phyloP scores from a whole-genome alignment of 2,888 invertebrate species.

The Agrypnus murinus region DNA sequence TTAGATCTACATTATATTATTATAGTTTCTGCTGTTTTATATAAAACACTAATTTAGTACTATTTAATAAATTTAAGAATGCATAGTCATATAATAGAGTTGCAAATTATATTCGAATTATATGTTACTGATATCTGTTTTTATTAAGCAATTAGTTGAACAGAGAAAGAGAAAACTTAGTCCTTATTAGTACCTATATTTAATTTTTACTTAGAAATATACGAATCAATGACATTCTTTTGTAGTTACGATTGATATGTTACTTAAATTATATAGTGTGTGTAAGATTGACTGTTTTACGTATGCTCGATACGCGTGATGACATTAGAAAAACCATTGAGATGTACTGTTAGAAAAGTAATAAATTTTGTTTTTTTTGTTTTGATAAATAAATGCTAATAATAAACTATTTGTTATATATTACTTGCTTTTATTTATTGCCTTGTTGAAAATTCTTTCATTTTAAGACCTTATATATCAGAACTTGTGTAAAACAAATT shows the following conservation, averaged over 20 bases:
- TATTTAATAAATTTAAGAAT: slow-evolving; percentile 36
- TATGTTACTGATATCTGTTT: slow-evolving; percentile 40
- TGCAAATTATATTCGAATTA: slow-evolving; percentile 48
- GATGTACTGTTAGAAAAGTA: slow-evolving; percentile 46
- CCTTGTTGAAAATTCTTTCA: no score
- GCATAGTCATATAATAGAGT: slow-evolving; percentile 43
- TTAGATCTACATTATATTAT: slow-evolving; percentile 19
- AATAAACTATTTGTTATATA: slow-evolving; percentile 25
- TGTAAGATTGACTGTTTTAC: slow-evolving; percentile 43
- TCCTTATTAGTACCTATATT: slow-evolving; percentile 47
- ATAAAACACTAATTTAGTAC: slow-evolving; percentile 31
- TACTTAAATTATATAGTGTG: slow-evolving; percentile 47
- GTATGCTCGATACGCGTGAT: slow-evolving; percentile 41
- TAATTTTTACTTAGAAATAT: slow-evolving; percentile 41
- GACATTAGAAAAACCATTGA: slow-evolving; percentile 40
- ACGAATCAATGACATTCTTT: slow-evolving; percentile 46
- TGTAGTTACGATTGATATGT: slow-evolving; percentile 42
- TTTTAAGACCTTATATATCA: no score
- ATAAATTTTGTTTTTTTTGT: slow-evolving; percentile 49
- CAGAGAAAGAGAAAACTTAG: slow-evolving; percentile 38
- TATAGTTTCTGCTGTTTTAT: slow-evolving; percentile 30
- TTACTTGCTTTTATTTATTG: background rate
- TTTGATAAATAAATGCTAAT: slow-evolving; percentile 49
- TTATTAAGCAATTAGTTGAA: slow-evolving; percentile 38
- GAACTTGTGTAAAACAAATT: no score